These are phyloP conservation scores for Drosophila insularis DNA, from an alignment of 1,140 invertebrate genomes.

Conservation along the genomic window DNA sequence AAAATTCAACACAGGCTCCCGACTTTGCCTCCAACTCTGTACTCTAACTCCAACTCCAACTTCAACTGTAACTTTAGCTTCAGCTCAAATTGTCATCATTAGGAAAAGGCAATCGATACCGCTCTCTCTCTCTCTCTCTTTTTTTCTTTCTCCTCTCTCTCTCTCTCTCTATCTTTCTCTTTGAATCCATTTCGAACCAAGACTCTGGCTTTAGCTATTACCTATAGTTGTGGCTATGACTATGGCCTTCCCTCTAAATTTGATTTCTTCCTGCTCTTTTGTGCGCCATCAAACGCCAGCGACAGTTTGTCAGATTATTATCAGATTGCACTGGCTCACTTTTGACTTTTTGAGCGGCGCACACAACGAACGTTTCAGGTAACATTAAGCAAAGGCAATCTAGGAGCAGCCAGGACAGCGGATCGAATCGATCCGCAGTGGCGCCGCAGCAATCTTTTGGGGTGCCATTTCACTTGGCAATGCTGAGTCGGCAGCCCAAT, in stretches of 20 bases:
- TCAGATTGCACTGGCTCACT: slow-evolving; percentile 81
- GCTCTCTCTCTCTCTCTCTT: slow-evolving; percentile 44
- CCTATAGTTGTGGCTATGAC: background rate
- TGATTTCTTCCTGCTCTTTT: slow-evolving; percentile 79
- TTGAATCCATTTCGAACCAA: slow-evolving; percentile 5
- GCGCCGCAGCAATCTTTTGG: slow-evolving; percentile 10
- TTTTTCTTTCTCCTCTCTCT: background rate
- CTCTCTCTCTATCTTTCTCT: background rate
- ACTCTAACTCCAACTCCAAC: slow-evolving; percentile 2
- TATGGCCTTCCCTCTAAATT: slow-evolving; percentile 55
- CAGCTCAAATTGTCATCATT: slow-evolving; percentile 81
- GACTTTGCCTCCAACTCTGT: slow-evolving; percentile 41
- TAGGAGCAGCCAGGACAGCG: slow-evolving; percentile 23
- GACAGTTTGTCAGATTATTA: slow-evolving; percentile 82
- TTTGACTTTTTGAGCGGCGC: slow-evolving; percentile 72
- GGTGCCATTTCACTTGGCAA: background rate
- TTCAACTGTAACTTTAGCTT: slow-evolving; percentile 24
- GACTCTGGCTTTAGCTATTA: slow-evolving; percentile 20
- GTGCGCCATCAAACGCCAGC: slow-evolving; percentile 77
- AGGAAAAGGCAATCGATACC: slow-evolving; percentile 79
- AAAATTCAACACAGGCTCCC: slow-evolving; percentile 77
- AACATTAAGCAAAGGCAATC: slow-evolving; percentile 40
- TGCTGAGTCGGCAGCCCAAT: background rate
- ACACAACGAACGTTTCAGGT: slow-evolving; percentile 20
- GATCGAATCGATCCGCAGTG: slow-evolving; percentile 7